Base-by-base conservation (phyloP, 2,797 vertebrate species). In the Lacerta agilis region DNA sequence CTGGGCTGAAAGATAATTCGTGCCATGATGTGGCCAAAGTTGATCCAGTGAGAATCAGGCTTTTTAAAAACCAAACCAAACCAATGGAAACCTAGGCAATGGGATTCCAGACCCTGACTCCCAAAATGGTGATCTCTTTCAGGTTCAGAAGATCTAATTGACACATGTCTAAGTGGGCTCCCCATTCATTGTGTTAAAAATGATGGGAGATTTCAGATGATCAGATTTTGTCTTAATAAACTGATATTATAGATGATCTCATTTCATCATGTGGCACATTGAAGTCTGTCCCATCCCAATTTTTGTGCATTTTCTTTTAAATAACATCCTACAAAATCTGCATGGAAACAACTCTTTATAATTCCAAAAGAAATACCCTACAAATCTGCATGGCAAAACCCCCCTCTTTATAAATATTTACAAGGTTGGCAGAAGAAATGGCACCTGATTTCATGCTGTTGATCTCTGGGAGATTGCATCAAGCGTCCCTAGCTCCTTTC, bases 1-100 rank as follows among this genome's bases (percentile, higher is more conserved):
- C 81, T 45, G 20, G 33, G 61, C 43, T 49, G 72, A 18, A 67
- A 55, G 49, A 84, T 88, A 88, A 80, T 88, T 79, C 38, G 67
- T 25, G 15, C 25, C 36, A 29, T 29, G 36, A 78, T 27, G 33
- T 72, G 82, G 55, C 23, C 8, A 73, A 71, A 17, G 1, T 25
- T 27, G 49, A 79, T 25, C 33, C 13, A 13, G 25, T 29, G 29
- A 72, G 72, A 13, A 11, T 7, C 67, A 80, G 33, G n/a, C 75
- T 78, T 61, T 61, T 49, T 64, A 41, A 71, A 41, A 23, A 15
- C 10, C 23, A 15, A 33, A 25, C 33, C 45, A 66, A 58, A 55
- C 49, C 5, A 3, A 23, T 17, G n/a, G 9, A 38, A 49, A 10
- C 33, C 73, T 58, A 33, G 58, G 64, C 20, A 69, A 55, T 6